Conservation (phyloP, 2,797 vertebrate species). For the Chromobotia macracanthus region DNA sequence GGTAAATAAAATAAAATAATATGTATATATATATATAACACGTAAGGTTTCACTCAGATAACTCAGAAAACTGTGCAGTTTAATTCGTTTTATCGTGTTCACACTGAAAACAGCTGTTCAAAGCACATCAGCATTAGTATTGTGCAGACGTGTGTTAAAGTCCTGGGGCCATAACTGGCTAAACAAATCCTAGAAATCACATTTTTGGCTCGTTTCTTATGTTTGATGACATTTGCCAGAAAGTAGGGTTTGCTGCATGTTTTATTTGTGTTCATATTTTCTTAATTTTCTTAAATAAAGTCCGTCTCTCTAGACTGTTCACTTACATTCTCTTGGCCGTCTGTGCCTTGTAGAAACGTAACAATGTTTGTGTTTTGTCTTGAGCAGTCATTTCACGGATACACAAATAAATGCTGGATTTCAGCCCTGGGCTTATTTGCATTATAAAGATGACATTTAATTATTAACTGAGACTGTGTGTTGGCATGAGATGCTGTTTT, state of each 20-base stretch:
- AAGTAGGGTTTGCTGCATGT: too few relatives aligned
- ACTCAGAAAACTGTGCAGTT: neutral
- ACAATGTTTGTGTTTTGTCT: constrained; percentile 25
- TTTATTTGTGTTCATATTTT: too few relatives aligned
- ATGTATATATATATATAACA: too few relatives aligned
- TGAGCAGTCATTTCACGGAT: constrained; percentile 28
- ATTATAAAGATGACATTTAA: constrained; percentile 60
- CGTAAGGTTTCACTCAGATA: neutral
- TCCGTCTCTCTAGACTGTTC: neutral
- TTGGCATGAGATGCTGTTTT: constrained; percentile 49
- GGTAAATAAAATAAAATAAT: constrained; percentile 79
- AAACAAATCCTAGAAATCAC: neutral
- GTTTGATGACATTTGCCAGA: neutral
- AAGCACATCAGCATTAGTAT: neutral
- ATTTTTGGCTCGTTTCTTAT: neutral
- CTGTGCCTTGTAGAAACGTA: neutral
- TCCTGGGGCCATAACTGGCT: neutral
- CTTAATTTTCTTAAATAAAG: too few relatives aligned
- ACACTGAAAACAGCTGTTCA: neutral
- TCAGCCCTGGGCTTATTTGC: constrained; percentile 56
- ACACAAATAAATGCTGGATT: constrained; percentile 36
- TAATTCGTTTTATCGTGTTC: neutral
- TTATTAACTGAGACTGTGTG: constrained; percentile 53
- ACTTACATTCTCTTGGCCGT: constrained; percentile 1
- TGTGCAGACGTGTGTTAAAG: too few relatives aligned